Conservation (phyloP, 2,113 vertebrate genomes). For the Lasiurus cinereus region DNA sequence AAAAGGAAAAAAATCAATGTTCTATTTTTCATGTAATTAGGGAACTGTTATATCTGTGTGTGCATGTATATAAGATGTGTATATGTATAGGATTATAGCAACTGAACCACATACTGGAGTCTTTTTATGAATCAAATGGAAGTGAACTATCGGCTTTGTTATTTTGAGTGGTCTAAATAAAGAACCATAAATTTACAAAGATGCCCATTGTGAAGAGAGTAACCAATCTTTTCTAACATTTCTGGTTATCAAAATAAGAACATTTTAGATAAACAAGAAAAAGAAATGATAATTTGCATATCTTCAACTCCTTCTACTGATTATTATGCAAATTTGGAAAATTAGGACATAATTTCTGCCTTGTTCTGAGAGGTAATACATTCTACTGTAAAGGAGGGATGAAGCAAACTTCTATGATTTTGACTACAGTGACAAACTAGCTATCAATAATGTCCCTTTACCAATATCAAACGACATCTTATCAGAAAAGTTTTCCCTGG, state of each 20-base stretch:
- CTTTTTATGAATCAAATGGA: not conserved
- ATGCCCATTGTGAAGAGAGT: not conserved
- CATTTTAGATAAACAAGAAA: conserved; percentile 24
- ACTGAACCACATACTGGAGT: not conserved
- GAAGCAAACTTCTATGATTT: not conserved
- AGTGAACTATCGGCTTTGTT: conserved; percentile 23
- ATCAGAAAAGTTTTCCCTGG: not conserved
- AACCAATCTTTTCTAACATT: not conserved
- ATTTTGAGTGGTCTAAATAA: not conserved
- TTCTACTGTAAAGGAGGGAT: not conserved
- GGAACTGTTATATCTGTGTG: not conserved
- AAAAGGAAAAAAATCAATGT: not conserved
- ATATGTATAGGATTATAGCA: not conserved
- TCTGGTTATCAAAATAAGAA: conserved; percentile 35
- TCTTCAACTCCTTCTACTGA: not conserved
- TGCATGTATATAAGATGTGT: not conserved
- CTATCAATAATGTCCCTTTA: not conserved
- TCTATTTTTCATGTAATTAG: not conserved
- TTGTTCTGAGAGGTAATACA: not conserved
- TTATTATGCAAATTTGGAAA: conserved; percentile 18
- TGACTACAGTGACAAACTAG: not conserved
- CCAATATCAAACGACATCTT: not conserved
- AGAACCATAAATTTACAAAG: conserved; percentile 42
- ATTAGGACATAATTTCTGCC: not conserved
- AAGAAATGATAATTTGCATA: not conserved